Evolutionary conservation across 2,797 vertebrate species (phyloP).

Genomic region (Danio choprae): DNA sequence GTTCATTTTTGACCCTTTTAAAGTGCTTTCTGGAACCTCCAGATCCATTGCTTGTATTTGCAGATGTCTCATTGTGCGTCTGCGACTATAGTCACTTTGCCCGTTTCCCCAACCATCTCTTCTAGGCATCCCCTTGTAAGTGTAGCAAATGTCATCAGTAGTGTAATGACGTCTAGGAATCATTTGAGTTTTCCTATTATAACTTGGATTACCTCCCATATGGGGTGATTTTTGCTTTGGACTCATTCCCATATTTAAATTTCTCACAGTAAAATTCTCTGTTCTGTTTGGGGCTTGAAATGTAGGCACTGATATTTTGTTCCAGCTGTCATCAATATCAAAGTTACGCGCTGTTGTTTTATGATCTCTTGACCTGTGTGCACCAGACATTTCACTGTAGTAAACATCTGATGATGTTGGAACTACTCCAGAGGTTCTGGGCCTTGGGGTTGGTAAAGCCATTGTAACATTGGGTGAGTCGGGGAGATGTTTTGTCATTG

Average conservation of each 20-base stretch:
- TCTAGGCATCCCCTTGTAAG: conserved; percentile 38
- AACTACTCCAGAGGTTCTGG: conserved; percentile 51
- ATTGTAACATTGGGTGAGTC: conserved; percentile 54
- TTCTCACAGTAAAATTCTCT: not conserved
- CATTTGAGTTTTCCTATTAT: conserved; percentile 65
- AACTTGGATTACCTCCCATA: conserved; percentile 12
- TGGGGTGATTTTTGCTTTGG: conserved; percentile 11
- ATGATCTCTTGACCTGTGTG: conserved; percentile 43
- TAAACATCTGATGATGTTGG: conserved; percentile 61
- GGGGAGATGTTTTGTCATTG: conserved; percentile 13
- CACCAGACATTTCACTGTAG: conserved; percentile 55
- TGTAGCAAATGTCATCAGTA: conserved; percentile 40
- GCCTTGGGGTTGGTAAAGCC: conserved; percentile 41
- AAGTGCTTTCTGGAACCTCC: conserved; percentile 71
- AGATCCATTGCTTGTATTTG: conserved; percentile 70
- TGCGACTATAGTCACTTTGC: conserved; percentile 50
- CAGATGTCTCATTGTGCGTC: conserved; percentile 62
- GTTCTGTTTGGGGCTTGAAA: conserved; percentile 24
- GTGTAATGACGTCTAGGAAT: conserved; percentile 62
- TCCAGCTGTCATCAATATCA: conserved; percentile 26
- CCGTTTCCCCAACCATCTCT: conserved; percentile 26
- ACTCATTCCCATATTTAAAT: conserved; percentile 46
- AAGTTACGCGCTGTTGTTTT: not conserved
- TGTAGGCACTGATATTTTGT: conserved; percentile 30
- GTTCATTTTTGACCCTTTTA: conserved; percentile 67